These are phyloP conservation scores for Eretmodus cyanostictus DNA, from an alignment of 2,113 vertebrate species.

Conservation along the genomic window DNA sequence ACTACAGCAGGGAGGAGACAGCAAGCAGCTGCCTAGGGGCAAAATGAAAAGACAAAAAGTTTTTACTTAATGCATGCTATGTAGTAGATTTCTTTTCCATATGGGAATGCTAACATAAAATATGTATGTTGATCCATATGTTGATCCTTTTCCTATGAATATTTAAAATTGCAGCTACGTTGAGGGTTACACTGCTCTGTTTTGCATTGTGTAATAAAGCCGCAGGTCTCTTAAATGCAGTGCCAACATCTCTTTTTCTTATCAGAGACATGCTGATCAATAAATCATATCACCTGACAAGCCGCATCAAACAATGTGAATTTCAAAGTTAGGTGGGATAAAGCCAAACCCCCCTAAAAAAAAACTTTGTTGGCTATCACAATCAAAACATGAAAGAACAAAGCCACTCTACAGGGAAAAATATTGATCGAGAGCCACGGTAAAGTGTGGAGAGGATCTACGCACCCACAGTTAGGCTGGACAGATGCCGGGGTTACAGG, in stretches of 20 bases:
- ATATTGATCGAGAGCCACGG: slow-evolving; percentile 53
- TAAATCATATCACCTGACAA: slow-evolving; percentile 52
- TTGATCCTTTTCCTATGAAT: slow-evolving; percentile 57
- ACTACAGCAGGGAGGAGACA: slow-evolving; percentile 13
- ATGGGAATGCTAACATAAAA: slow-evolving; percentile 45
- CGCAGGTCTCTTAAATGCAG: slow-evolving; percentile 9
- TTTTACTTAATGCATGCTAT: slow-evolving; percentile 12
- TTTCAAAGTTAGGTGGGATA: slow-evolving; percentile 8
- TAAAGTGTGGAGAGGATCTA: slow-evolving; percentile 40
- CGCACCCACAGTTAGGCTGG: slow-evolving; percentile 13
- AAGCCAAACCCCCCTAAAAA: background rate
- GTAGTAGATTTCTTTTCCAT: background rate
- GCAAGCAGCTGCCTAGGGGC: slow-evolving; percentile 31
- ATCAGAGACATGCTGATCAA: slow-evolving; percentile 32
- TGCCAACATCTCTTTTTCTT: background rate
- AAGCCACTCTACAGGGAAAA: background rate
- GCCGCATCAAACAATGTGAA: slow-evolving; percentile 28
- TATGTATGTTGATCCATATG: slow-evolving; percentile 66
- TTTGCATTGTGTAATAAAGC: slow-evolving; percentile 10
- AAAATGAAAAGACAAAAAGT: slow-evolving; percentile 26
- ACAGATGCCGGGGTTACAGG: slow-evolving; percentile 52
- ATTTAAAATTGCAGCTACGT: slow-evolving; percentile 42
- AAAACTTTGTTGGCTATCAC: slow-evolving; percentile 22
- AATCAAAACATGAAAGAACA: slow-evolving; percentile 53
- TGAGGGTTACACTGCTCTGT: background rate